These are phyloP conservation scores for Eremobia ochroleuca DNA, from an alignment of 2,888 invertebrate genomes.

Conservation along the genomic window DNA sequence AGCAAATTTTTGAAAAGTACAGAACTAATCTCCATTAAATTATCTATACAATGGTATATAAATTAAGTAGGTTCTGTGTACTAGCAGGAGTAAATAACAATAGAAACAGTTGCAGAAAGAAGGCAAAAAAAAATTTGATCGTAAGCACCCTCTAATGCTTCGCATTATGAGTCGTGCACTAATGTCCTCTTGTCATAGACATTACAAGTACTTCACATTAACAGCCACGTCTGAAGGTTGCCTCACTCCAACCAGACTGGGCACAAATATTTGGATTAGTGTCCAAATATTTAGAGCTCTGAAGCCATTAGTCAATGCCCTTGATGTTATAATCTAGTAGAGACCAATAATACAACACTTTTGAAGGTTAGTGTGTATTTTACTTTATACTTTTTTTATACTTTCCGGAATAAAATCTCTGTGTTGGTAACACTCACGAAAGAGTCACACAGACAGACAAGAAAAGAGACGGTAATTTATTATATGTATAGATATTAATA, in stretches of 20 bases:
- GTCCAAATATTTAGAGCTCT: constrained; percentile 35
- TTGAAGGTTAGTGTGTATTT: background rate
- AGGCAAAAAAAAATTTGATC: too few species aligned
- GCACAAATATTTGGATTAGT: constrained; percentile 48
- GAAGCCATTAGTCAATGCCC: background rate
- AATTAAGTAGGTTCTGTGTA: too few species aligned
- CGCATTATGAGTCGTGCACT: too few species aligned
- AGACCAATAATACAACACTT: background rate
- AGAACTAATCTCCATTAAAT: too few species aligned
- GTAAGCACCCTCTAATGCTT: too few species aligned
- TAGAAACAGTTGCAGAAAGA: too few species aligned
- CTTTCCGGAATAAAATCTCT: background rate
- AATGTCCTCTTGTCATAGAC: background rate
- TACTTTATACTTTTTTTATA: too few species aligned
- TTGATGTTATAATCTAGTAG: background rate
- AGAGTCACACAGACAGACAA: background rate
- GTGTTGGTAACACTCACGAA: too few species aligned
- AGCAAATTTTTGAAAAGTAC: too few species aligned
- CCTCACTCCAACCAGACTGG: constrained; percentile 33
- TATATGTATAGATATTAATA: too few species aligned
- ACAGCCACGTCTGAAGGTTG: constrained; percentile 13
- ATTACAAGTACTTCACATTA: constrained; percentile 14
- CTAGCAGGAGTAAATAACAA: too few species aligned
- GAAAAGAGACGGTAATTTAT: background rate
- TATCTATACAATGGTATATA: too few species aligned